These are phyloP conservation scores for Platynereis dumerilii DNA, from an alignment of 2,888 invertebrate species.

Conservation along the genomic window DNA sequence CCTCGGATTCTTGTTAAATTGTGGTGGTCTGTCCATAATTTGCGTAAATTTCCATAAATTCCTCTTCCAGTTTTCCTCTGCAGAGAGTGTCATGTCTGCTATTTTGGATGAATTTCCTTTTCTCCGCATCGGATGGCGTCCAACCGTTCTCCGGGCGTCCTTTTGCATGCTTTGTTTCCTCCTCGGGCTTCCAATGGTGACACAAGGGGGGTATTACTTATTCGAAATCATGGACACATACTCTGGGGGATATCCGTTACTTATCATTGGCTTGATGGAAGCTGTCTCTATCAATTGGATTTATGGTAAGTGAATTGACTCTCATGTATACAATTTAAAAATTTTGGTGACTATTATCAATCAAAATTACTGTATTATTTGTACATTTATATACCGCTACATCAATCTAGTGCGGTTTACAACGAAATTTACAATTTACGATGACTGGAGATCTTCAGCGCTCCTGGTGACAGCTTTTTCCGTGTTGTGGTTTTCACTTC, in stretches of 20 bases:
- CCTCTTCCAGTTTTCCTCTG: constrained; percentile 58
- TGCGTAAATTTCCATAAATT: not conserved
- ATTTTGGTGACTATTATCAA: no score
- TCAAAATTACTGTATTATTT: no score
- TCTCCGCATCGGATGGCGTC: constrained; percentile 40
- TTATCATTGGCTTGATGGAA: constrained; percentile 63
- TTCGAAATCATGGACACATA: constrained; percentile 35
- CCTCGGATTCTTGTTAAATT: no score
- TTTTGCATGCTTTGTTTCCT: constrained; percentile 45
- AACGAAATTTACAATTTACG: no score
- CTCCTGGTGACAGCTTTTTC: no score
- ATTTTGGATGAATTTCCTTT: constrained; percentile 57
- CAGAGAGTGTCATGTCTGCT: constrained; percentile 60
- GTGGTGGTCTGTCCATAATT: no score
- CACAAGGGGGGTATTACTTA: constrained; percentile 36
- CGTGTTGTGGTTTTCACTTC: no score
- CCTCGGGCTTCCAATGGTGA: constrained; percentile 45
- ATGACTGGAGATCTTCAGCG: no score
- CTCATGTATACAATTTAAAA: not conserved
- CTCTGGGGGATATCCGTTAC: constrained; percentile 31
- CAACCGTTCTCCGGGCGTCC: constrained; percentile 47
- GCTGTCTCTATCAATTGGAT: constrained; percentile 59
- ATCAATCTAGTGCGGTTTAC: no score
- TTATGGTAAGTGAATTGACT: constrained; percentile 52
- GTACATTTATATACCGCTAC: no score